Evolutionary conservation across 2,113 vertebrate species (phyloP).

Genomic region (Ondatra zibethicus): DNA sequence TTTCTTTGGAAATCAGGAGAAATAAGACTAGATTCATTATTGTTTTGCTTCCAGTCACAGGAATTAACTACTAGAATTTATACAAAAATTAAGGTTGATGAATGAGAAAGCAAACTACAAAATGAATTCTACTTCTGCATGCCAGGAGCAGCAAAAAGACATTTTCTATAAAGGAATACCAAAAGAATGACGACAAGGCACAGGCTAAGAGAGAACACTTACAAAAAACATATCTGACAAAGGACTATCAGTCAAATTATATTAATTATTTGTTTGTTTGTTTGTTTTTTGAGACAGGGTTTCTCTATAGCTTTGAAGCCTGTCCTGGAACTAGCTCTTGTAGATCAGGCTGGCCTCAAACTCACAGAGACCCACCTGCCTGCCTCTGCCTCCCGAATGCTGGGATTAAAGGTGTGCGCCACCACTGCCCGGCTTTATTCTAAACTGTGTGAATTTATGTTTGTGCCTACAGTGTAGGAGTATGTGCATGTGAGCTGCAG

Average conservation of each 20-base stretch:
- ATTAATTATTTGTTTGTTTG: background rate
- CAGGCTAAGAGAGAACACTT: slow-evolving; percentile 4
- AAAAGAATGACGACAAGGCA: slow-evolving; percentile 14
- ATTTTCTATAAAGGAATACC: background rate
- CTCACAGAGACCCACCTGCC: no score
- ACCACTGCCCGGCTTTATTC: no score
- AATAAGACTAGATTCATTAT: background rate
- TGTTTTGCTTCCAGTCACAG: background rate
- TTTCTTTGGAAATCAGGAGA: slow-evolving; percentile 35
- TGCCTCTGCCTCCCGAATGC: no score
- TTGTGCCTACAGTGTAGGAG: background rate
- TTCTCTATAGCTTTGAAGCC: no score
- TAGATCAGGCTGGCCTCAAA: no score
- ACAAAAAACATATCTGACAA: background rate
- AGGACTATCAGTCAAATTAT: background rate
- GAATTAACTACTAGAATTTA: slow-evolving; percentile 16
- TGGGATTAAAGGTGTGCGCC: no score
- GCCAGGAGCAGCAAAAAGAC: slow-evolving; percentile 14
- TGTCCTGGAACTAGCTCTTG: no score
- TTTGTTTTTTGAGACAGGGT: no score
- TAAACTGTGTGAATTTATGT: background rate
- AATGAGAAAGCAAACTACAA: slow-evolving; percentile 34
- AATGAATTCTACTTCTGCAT: background rate
- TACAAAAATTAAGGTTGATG: slow-evolving; percentile 13
- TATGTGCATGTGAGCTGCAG: background rate